phyloP scores from a whole-genome alignment of 1,140 invertebrate genomes.

The honey bee (Apis mellifera) region DNA sequence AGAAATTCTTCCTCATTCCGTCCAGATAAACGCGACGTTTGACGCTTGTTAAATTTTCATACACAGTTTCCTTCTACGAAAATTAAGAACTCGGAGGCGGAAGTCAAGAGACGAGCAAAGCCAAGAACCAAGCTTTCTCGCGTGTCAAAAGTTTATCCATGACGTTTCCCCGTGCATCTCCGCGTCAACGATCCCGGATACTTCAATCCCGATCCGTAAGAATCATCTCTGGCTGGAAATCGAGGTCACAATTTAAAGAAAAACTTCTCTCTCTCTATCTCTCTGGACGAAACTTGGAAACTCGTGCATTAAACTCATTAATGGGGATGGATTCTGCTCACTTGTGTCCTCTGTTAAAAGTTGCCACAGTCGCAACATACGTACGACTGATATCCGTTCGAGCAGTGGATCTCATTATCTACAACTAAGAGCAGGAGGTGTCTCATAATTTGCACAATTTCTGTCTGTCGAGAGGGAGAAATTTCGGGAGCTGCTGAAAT shows the following conservation, averaged over 20 bases:
- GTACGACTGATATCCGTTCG: neutral
- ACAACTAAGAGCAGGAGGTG: no score
- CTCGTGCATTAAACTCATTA: slow-evolving; percentile 61
- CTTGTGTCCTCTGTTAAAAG: slow-evolving; percentile 43
- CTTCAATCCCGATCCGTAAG: slow-evolving; percentile 50
- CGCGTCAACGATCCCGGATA: slow-evolving; percentile 25
- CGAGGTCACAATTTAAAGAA: slow-evolving; percentile 58
- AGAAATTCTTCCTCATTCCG: neutral
- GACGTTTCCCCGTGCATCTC: neutral
- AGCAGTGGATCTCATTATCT: no score
- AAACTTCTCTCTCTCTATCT: slow-evolving; percentile 33
- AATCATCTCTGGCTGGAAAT: slow-evolving; percentile 34
- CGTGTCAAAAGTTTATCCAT: slow-evolving; percentile 16
- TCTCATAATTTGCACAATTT: no score
- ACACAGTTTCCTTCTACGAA: neutral
- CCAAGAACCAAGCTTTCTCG: neutral
- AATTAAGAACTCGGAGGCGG: slow-evolving; percentile 17
- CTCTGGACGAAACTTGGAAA: slow-evolving; percentile 50
- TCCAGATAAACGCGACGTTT: neutral
- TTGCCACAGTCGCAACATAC: slow-evolving; percentile 45
- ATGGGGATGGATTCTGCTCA: neutral
- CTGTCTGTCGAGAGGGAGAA: no score
- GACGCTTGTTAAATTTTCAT: slow-evolving; percentile 10
- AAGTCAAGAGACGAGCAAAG: no score
- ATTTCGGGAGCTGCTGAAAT: no score